phyloP scores from a whole-genome alignment of 2,113 vertebrate species.

The Eurystomus gularis region DNA sequence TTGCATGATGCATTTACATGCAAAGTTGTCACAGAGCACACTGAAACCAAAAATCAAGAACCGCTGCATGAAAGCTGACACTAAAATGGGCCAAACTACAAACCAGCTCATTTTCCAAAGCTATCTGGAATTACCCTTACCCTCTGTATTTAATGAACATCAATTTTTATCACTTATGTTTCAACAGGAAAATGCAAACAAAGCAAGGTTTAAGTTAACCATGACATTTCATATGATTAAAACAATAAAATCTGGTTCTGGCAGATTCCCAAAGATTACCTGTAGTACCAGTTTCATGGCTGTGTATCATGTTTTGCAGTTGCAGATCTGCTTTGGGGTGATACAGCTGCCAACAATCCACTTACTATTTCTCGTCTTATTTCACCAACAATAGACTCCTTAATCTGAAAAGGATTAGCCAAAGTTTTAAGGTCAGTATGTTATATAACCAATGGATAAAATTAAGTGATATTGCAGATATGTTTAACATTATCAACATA shows the following conservation, averaged over 20 bases:
- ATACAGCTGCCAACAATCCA: constrained; percentile 87
- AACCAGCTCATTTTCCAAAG: background rate
- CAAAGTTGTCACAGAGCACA: background rate
- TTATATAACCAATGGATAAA: background rate
- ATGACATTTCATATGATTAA: background rate
- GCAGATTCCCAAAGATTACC: constrained; percentile 61
- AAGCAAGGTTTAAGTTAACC: background rate
- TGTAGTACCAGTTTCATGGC: constrained; percentile 61
- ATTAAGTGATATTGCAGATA: background rate
- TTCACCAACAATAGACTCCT: constrained; percentile 89
- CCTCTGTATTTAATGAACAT: background rate
- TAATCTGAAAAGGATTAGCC: constrained; percentile 80
- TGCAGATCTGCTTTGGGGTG: constrained; percentile 74
- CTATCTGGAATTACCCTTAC: background rate
- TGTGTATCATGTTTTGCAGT: constrained; percentile 66
- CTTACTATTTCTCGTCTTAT: constrained; percentile 91
- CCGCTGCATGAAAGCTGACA: background rate
- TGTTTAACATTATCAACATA: background rate
- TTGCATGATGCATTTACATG: background rate
- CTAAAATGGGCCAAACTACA: background rate
- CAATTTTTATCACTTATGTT: background rate
- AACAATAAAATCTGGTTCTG: background rate
- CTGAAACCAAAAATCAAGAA: background rate
- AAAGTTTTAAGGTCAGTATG: constrained; percentile 8
- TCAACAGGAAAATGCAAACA: background rate